Conservation (phyloP, 2,888 invertebrate genomes). For the Clanis bilineata region DNA sequence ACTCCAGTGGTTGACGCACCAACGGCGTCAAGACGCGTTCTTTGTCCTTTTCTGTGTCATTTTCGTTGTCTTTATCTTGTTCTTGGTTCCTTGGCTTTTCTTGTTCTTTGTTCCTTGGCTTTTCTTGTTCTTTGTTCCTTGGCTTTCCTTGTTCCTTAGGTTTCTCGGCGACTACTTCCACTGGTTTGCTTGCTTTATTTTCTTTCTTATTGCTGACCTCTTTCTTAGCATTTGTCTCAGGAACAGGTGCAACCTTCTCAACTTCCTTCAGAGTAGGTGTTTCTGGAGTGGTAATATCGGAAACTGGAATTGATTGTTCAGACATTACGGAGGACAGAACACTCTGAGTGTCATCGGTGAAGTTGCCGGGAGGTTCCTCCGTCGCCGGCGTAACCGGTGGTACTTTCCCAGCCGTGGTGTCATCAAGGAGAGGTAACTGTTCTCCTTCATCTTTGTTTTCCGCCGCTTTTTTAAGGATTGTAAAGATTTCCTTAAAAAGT, state of each 20-base stretch:
- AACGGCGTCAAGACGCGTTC: constrained; percentile 84
- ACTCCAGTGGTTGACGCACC: constrained; percentile 89
- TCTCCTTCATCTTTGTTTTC: constrained; percentile 92
- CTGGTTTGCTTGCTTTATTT: constrained; percentile 50
- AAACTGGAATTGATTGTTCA: constrained; percentile 86
- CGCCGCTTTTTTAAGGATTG: constrained; percentile 91
- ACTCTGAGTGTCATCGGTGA: constrained; percentile 88
- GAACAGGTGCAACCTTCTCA: constrained; percentile 57
- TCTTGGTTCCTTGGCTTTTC: constrained; percentile 42
- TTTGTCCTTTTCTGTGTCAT: constrained; percentile 59
- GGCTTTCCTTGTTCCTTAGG: constrained; percentile 47
- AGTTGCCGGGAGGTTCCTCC: constrained; percentile 84
- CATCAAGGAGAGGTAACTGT: constrained; percentile 87
- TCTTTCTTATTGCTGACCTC: constrained; percentile 59
- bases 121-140: constrained; percentile 45
- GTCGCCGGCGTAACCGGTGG: constrained; percentile 87
- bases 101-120: constrained; percentile 51
- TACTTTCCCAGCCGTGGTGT: constrained; percentile 81
- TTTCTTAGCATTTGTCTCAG: constrained; percentile 58
- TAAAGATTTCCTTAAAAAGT: constrained; percentile 92
- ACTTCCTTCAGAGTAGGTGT: constrained; percentile 81
- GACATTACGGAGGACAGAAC: constrained; percentile 89
- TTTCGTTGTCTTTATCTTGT: constrained; percentile 45
- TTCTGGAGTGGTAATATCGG: constrained; percentile 84
- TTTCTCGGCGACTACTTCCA: constrained; percentile 55